Percentiles rank a stretch among this genome's conserved stretches.
Conservation (phyloP, 2,113 vertebrate species). For the Phyllopteryx taeniolatus region DNA sequence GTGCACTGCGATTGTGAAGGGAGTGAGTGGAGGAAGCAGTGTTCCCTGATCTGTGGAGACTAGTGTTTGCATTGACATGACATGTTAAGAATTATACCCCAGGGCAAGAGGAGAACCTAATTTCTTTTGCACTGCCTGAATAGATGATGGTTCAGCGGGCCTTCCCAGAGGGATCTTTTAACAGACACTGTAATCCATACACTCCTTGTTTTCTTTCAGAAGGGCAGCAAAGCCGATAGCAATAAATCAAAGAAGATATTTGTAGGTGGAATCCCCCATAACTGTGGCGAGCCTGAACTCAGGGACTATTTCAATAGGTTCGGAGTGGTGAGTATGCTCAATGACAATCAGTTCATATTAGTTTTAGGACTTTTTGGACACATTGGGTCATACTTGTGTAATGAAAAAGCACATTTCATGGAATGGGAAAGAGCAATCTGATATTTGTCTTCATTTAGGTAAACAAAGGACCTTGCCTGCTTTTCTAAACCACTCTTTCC, state of each 20-base stretch:
- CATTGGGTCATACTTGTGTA: not conserved
- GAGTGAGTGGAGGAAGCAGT: slow-evolving; percentile 47
- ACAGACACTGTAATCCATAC: slow-evolving; percentile 58
- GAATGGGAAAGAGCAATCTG: slow-evolving; percentile 13
- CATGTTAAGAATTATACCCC: slow-evolving; percentile 71
- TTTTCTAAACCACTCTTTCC: slow-evolving; percentile 62
- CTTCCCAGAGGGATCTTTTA: slow-evolving; percentile 47
- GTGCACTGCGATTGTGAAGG: slow-evolving; percentile 26
- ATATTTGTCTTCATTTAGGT: slow-evolving; percentile 26
- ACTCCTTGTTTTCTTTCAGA: slow-evolving; percentile 81
- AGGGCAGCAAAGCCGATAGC: slow-evolving; percentile 94
- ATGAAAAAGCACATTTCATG: not conserved
- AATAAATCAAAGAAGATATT: slow-evolving; percentile 99
- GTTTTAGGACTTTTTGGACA: slow-evolving; percentile 40
- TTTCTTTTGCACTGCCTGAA: slow-evolving; percentile 63
- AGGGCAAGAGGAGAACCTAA: slow-evolving; percentile 64
- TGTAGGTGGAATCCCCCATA: slow-evolving; percentile 99
- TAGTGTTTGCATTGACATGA: slow-evolving; percentile 70
- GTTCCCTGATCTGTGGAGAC: slow-evolving; percentile 60
- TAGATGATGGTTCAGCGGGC: slow-evolving; percentile 63
- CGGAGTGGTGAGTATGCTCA: slow-evolving; percentile 91
- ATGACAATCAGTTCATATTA: slow-evolving; percentile 25
- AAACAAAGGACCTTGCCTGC: slow-evolving; percentile 20
- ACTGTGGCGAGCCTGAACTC: slow-evolving; percentile 99
- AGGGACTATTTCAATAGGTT: slow-evolving; percentile 99